phyloP scores from a whole-genome alignment of 2,888 invertebrate genomes.

The Drosophila koepferae region DNA sequence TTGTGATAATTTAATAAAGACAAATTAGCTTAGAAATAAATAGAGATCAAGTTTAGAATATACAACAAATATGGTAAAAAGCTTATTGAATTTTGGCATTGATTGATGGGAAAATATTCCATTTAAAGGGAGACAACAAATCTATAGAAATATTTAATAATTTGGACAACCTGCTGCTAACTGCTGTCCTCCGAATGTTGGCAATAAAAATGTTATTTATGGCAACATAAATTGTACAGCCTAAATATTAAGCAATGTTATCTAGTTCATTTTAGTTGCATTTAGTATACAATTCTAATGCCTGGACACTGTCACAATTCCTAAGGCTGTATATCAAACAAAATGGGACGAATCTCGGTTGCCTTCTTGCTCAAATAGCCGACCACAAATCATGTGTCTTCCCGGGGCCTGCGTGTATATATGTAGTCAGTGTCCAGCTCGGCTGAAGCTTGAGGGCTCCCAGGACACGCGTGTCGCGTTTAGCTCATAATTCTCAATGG shows the following conservation, averaged over 20 bases:
- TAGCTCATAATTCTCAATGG: slow-evolving; percentile 73
- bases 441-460: slow-evolving; percentile 26
- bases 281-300: not conserved
- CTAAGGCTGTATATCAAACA: slow-evolving; percentile 26
- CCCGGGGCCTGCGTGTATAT: slow-evolving; percentile 14
- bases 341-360: slow-evolving; percentile 45
- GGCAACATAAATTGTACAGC: not conserved
- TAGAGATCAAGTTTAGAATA: not conserved
- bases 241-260: not conserved
- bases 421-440: not conserved
- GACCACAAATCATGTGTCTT: slow-evolving; percentile 66
- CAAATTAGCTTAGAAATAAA: slow-evolving; percentile 43
- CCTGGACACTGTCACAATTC: slow-evolving; percentile 2
- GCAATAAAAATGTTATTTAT: not conserved
- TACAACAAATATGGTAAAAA: not conserved
- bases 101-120: not conserved
- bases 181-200: too few relatives aligned
- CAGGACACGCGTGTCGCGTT: slow-evolving; percentile 68
- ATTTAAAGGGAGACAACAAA: not conserved
- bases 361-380: slow-evolving; percentile 58
- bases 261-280: slow-evolving; percentile 4
- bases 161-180: not conserved
- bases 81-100: not conserved
- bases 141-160: not conserved
- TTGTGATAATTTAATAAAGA: slow-evolving; percentile 75